Conservation (phyloP, 2,113 vertebrate species). For the Alethe castanea region DNA sequence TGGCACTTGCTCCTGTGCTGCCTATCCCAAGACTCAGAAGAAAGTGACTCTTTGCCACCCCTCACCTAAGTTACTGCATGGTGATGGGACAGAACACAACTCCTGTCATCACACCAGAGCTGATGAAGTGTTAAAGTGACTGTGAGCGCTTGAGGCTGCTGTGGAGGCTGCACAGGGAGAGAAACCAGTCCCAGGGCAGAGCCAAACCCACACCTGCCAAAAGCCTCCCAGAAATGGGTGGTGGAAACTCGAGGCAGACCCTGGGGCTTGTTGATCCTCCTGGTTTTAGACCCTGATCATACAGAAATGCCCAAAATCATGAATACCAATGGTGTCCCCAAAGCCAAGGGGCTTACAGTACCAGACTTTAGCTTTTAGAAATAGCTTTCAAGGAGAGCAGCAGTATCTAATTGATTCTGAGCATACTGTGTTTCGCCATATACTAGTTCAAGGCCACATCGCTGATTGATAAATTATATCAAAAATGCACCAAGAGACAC, state of each 20-base stretch:
- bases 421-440: neutral
- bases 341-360: neutral
- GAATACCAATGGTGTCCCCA: neutral
- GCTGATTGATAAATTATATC: slow-evolving; percentile 31
- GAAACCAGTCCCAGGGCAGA: neutral
- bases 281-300: neutral
- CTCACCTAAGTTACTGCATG: slow-evolving; percentile 20
- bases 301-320: neutral
- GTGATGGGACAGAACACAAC: slow-evolving; percentile 17
- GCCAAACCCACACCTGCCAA: neutral
- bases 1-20: neutral
- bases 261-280: neutral
- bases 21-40: neutral
- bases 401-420: neutral
- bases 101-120: slow-evolving; percentile 34
- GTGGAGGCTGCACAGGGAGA: neutral
- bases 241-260: neutral
- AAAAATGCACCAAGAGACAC: slow-evolving; percentile 19
- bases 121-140: slow-evolving; percentile 52
- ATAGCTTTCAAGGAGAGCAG: neutral
- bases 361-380: neutral
- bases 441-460: slow-evolving; percentile 5
- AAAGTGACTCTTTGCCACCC: neutral
- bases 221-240: neutral
- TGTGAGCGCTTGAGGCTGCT: slow-evolving; percentile 8